Percentiles rank a stretch among this genome's conserved stretches.
These are phyloP conservation scores for Pocillopora damicornis DNA, from an alignment of 64 coral and sea anemone species.

Conservation along the genomic window DNA sequence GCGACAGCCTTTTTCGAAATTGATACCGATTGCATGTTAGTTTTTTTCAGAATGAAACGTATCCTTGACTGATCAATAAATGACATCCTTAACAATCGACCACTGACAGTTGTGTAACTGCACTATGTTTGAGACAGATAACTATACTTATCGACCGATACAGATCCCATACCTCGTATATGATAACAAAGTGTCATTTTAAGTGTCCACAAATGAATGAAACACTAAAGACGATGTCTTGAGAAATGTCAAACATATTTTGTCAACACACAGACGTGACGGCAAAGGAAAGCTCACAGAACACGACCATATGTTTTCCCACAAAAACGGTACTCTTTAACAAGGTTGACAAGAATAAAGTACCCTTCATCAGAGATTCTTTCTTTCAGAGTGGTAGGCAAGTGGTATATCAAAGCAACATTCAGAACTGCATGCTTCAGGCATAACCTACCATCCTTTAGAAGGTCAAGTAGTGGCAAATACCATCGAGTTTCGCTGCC, in stretches of 20 bases:
- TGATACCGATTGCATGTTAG: not conserved
- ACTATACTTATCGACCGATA: constrained; percentile 23
- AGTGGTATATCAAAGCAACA: not conserved
- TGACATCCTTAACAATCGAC: constrained; percentile 17
- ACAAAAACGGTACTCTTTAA: not conserved
- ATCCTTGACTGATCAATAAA: not conserved
- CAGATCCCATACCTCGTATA: constrained; percentile 35
- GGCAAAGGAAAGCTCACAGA: not conserved
- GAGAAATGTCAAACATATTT: constrained; percentile 13
- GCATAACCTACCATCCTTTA: constrained; percentile 19
- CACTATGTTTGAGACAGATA: constrained; percentile 14
- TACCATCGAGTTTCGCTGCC: constrained; percentile 29
- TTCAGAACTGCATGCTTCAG: not conserved
- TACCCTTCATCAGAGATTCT: not conserved
- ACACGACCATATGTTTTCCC: not conserved
- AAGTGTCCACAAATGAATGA: constrained; percentile 24
- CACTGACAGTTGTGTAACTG: not conserved
- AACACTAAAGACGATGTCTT: constrained; percentile 24
- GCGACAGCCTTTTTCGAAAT: not conserved
- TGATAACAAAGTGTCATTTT: constrained; percentile 39
- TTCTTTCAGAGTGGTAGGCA: not conserved
- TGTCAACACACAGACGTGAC: not conserved
- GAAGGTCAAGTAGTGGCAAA: constrained; percentile 35
- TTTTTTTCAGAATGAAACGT: not conserved
- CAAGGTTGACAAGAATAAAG: not conserved